These are phyloP conservation scores for Xestia sexstrigata DNA, from an alignment of 2,888 invertebrate species.

Conservation along the genomic window DNA sequence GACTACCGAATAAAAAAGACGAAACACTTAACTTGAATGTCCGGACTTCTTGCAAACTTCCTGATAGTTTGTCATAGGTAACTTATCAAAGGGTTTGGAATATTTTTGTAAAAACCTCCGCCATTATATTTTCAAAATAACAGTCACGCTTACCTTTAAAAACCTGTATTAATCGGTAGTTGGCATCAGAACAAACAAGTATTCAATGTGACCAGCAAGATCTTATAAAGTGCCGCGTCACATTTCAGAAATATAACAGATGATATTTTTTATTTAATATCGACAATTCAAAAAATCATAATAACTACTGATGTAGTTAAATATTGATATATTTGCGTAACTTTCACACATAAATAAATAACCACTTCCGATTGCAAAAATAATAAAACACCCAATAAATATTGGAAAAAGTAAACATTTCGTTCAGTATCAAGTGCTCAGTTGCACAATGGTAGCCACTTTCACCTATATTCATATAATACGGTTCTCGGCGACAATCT, in stretches of 20 bases:
- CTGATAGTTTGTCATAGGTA: background rate
- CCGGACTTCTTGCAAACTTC: background rate
- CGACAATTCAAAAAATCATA: no score
- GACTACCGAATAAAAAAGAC: background rate
- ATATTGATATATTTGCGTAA: no score
- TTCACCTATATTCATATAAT: conserved; percentile 46
- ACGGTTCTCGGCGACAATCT: conserved; percentile 22
- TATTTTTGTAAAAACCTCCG: background rate
- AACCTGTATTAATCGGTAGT: background rate
- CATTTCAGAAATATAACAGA: no score
- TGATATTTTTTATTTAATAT: no score
- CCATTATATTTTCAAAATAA: background rate
- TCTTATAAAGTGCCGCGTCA: background rate
- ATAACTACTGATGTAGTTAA: no score
- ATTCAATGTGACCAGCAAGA: background rate
- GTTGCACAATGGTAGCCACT: conserved; percentile 14
- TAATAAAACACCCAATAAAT: background rate
- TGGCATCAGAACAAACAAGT: background rate
- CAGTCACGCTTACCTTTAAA: background rate
- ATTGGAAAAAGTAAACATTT: background rate
- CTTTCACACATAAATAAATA: no score
- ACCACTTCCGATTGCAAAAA: background rate
- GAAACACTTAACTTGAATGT: background rate
- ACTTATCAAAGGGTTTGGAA: background rate
- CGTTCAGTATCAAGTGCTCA: conserved; percentile 17